These are phyloP conservation scores for Pheosia tremula DNA, from an alignment of 2,888 invertebrate genomes.

Conservation along the genomic window DNA sequence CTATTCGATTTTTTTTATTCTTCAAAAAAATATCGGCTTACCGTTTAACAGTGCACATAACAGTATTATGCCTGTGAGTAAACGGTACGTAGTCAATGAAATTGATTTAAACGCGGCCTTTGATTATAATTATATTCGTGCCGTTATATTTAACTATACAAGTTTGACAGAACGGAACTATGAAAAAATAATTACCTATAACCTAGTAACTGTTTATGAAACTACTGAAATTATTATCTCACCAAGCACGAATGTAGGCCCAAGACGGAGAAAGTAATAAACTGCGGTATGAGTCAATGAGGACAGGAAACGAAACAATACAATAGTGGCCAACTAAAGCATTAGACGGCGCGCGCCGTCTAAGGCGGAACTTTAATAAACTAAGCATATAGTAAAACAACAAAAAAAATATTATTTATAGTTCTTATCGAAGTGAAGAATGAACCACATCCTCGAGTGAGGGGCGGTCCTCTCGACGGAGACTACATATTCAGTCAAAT, in stretches of 20 bases:
- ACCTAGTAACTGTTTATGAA: background rate
- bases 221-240: background rate
- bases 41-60: background rate
- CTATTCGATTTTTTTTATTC: background rate
- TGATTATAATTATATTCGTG: background rate
- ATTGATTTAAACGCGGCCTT: background rate
- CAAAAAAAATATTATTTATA: constrained; percentile 47
- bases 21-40: background rate
- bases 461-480: constrained; percentile 87
- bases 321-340: no score
- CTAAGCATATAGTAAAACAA: no score
- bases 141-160: background rate
- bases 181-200: background rate
- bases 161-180: constrained; percentile 1
- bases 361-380: no score
- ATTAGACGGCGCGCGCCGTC: no score
- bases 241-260: background rate
- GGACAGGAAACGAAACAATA: no score
- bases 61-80: background rate
- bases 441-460: constrained; percentile 81
- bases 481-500: constrained; percentile 89
- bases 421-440: constrained; percentile 86
- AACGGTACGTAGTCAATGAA: background rate
- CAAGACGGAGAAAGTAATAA: background rate
- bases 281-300: no score